Base-by-base conservation (phyloP, 1,140 invertebrate genomes). In the Hyles vespertilio region DNA sequence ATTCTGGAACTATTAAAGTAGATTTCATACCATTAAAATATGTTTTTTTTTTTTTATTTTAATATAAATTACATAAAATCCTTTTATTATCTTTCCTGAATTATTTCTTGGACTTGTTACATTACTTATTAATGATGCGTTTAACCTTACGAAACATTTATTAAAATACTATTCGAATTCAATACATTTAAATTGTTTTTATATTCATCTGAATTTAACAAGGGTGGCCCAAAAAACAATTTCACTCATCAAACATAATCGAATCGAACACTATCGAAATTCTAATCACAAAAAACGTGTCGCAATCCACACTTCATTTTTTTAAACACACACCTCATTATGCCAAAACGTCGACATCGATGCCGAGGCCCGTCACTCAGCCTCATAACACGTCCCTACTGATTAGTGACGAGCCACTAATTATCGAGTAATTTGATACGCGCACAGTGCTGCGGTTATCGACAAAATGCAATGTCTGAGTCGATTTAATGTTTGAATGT, bases 391-490 rank as follows among this genome's bases (percentile, higher is more conserved):
- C 62, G 72, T 74, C 72, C 50, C 48, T 47, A 51, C 48, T 32
- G 8, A 66, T 74, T 74, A 74, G 63, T 72, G 49, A 61, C 61
- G 67, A 45, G 51, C 58, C 66, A 67, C 32, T 66, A 63, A 58
- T 55, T 61, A 60, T 59, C 59, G 67, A 61, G 72, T 60, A 67
- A 33, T 34, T 10, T 3, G 50, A 33, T n/a, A 74, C 59, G 8
- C 11, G 69, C 58, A 64, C 61, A 56, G 56, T 57, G 44, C 52
- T 70, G 68, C 54, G 65, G 68, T 67, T 62, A 61, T 67, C 63
- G 69, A 74, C 67, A 72, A 70, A 72, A 69, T 58, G 63, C 56
- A 54, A 46, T 61, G 68, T 73, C 68, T 52, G 58, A 56, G 45
- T 57, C 45, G 55, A 66, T 72, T 63, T 63, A 46, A 59, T 50